These are phyloP conservation scores for Pelvicachromis taeniatus DNA, from an alignment of 2,113 vertebrate genomes.

Conservation along the genomic window DNA sequence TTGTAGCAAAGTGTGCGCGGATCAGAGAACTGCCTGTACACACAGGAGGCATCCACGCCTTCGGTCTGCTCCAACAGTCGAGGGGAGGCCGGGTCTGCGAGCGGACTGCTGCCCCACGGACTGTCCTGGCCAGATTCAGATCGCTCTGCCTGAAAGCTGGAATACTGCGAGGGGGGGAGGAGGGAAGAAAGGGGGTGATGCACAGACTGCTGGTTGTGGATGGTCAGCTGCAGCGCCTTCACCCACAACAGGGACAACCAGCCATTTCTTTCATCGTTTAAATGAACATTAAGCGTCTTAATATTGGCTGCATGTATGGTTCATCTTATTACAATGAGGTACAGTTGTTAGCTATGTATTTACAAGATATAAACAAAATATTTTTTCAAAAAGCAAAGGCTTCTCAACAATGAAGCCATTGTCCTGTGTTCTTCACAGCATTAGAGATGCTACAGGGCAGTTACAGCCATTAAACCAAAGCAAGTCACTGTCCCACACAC, in stretches of 20 bases:
- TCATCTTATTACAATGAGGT: background rate
- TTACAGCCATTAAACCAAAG: no score
- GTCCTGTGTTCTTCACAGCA: no score
- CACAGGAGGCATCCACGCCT: slow-evolving; percentile 81
- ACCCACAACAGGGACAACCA: background rate
- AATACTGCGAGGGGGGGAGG: slow-evolving; percentile 74
- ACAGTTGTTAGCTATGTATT: background rate
- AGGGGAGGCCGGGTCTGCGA: slow-evolving; percentile 86
- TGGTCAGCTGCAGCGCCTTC: background rate
- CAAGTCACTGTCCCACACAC: no score
- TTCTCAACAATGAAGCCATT: no score
- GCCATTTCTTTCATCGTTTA: background rate
- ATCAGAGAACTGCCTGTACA: slow-evolving; percentile 84
- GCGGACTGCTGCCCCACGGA: slow-evolving; percentile 90
- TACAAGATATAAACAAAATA: background rate
- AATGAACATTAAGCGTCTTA: background rate
- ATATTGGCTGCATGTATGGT: background rate
- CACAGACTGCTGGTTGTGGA: background rate
- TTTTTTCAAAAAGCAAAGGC: background rate
- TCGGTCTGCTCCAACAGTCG: slow-evolving; percentile 84
- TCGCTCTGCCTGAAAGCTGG: slow-evolving; percentile 87
- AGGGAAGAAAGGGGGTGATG: background rate
- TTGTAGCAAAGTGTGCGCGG: slow-evolving; percentile 81
- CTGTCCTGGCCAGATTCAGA: slow-evolving; percentile 94
- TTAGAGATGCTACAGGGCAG: no score